Percentiles rank a stretch among this genome's conserved stretches.
Evolutionary conservation across 1,140 invertebrate species (phyloP).

Genomic region (Stegodyphus dumicola): DNA sequence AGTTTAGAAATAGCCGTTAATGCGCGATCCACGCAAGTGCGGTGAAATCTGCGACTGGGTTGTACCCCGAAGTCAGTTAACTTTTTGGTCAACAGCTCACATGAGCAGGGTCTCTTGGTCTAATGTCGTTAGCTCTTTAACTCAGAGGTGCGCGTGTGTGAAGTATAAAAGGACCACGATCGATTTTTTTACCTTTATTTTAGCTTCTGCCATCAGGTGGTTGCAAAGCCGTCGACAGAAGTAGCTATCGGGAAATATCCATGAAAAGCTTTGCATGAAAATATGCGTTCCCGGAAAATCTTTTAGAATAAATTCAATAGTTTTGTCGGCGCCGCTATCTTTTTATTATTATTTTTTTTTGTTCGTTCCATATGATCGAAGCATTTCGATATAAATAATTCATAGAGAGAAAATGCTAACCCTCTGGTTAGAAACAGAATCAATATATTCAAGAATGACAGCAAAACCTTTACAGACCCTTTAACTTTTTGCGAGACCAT

Average conservation of each 20-base stretch:
- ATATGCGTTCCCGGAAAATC: not conserved
- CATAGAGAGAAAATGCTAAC: not conserved
- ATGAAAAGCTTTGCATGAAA: slow-evolving; percentile 12
- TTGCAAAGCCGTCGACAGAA: slow-evolving; percentile 6
- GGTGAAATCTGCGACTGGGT: not conserved
- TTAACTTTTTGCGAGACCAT: not conserved
- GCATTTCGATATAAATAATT: slow-evolving; percentile 14
- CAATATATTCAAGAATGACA: not conserved
- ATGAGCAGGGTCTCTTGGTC: not conserved
- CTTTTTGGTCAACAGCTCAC: not conserved
- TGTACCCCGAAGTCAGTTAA: not conserved
- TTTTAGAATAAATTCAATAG: slow-evolving; percentile 20
- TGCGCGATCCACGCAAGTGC: not conserved
- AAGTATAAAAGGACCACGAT: not conserved
- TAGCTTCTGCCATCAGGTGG: slow-evolving; percentile 39
- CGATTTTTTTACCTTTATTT: slow-evolving; percentile 21
- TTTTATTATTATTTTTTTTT: slow-evolving; percentile 13
- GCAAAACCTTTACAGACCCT: not conserved
- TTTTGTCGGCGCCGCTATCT: not conserved
- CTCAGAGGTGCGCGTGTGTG: not conserved
- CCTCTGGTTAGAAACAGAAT: not conserved
- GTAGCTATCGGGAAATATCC: slow-evolving; percentile 25
- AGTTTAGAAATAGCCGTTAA: not conserved
- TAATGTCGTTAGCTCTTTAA: not conserved
- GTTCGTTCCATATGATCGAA: not conserved